Conservation (phyloP, 2,797 vertebrate species). For the Threskiornis aethiopicus region DNA sequence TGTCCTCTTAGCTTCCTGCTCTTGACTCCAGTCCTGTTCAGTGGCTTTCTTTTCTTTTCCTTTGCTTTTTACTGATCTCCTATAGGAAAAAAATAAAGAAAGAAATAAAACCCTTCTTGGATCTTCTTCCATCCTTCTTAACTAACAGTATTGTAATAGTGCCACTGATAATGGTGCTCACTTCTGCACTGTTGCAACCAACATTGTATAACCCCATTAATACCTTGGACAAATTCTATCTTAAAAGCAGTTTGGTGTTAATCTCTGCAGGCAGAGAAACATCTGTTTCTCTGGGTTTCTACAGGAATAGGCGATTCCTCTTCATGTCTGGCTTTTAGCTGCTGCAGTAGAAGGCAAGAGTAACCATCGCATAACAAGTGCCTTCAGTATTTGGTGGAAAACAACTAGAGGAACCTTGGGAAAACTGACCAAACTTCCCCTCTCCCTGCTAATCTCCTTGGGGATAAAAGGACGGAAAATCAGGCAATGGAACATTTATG, state of each 20-base stretch:
- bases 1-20: not conserved
- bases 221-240: not conserved
- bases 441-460: not conserved
- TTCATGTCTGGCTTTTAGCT: not conserved
- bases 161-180: not conserved
- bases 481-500: not conserved
- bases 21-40: not conserved
- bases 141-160: not conserved
- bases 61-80: not conserved
- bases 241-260: not conserved
- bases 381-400: not conserved
- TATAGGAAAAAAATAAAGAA: not conserved
- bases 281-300: not conserved
- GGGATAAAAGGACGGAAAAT: not conserved
- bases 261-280: not conserved
- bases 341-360: not conserved
- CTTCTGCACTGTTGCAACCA: not conserved
- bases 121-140: not conserved
- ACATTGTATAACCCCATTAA: not conserved
- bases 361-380: not conserved
- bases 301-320: not conserved
- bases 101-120: not conserved
- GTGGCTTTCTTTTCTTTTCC: not conserved
- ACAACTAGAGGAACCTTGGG: not conserved
- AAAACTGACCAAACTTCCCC: not conserved